Evolutionary conservation across 2,113 vertebrate genomes (phyloP).

Genomic region (Chaenocephalus aceratus): DNA sequence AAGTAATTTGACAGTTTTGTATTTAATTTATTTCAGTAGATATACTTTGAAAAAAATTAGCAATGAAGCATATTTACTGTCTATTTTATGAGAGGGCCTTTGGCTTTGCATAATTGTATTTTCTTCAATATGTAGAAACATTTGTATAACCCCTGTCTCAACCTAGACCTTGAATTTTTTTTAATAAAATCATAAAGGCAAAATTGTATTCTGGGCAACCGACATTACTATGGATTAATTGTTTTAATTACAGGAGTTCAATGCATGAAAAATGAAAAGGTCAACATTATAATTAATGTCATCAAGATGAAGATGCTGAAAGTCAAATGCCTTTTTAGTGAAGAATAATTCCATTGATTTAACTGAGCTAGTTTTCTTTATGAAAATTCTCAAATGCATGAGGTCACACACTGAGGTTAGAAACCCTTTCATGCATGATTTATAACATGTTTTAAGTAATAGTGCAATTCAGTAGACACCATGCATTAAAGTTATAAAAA

Average conservation of each 20-base stretch:
- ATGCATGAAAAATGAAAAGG: constrained; percentile 12
- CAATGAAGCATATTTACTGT: background rate
- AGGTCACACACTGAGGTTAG: background rate
- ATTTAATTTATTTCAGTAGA: background rate
- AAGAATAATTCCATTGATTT: background rate
- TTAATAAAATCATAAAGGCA: background rate
- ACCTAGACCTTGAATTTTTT: constrained; percentile 24
- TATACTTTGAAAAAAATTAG: constrained; percentile 1
- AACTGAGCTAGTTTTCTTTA: background rate
- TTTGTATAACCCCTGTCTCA: background rate
- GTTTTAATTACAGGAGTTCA: constrained; percentile 9
- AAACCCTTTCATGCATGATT: too few relatives aligned
- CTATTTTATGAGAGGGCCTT: too few relatives aligned
- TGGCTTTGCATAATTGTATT: background rate
- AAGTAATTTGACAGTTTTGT: background rate
- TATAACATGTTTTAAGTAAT: too few relatives aligned
- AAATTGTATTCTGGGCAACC: background rate
- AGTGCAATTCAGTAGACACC: too few relatives aligned
- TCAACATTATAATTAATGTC: constrained; percentile 19
- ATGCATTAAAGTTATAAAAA: too few relatives aligned
- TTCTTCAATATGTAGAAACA: too few relatives aligned
- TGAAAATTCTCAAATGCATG: background rate
- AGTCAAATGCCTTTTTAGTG: constrained; percentile 3
- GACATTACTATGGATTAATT: background rate
- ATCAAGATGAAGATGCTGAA: constrained; percentile 4